These are phyloP conservation scores for Fukomys damarensis DNA, from an alignment of 2,113 vertebrate species.

Conservation along the genomic window DNA sequence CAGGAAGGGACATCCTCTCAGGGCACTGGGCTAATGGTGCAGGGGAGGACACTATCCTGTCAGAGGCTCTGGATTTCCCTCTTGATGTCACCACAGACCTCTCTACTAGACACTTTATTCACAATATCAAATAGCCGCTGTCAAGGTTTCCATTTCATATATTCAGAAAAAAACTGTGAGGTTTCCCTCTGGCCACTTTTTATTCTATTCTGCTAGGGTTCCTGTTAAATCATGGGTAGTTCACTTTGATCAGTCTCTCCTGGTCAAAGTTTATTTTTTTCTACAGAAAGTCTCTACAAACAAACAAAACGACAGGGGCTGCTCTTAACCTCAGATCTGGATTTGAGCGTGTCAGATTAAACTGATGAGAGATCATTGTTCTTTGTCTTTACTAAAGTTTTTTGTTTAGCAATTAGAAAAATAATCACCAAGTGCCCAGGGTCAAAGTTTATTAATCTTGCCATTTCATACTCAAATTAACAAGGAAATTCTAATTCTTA, in stretches of 20 bases:
- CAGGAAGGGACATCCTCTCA: neutral
- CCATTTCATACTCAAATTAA: constrained; percentile 52
- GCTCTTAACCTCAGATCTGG: neutral
- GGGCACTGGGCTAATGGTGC: neutral
- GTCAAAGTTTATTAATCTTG: constrained; percentile 51
- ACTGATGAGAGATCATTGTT: neutral
- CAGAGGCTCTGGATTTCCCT: neutral
- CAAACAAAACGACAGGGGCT: neutral
- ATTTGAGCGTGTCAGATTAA: constrained; percentile 25
- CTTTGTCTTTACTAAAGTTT: constrained; percentile 57
- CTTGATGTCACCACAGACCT: neutral
- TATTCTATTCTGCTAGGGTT: neutral
- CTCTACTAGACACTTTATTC: neutral
- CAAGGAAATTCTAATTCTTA: constrained; percentile 44
- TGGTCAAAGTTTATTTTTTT: neutral
- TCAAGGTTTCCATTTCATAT: neutral
- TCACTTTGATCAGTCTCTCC: constrained; percentile 34
- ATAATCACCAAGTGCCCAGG: neutral
- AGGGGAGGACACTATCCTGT: neutral
- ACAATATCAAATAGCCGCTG: neutral
- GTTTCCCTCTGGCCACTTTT: neutral
- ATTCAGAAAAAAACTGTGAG: constrained; percentile 29
- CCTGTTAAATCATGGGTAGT: neutral
- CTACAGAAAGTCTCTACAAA: constrained; percentile 25
- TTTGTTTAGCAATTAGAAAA: constrained; percentile 61